Conservation (phyloP, 2,888 invertebrate species). For the Rhagium mordax region DNA sequence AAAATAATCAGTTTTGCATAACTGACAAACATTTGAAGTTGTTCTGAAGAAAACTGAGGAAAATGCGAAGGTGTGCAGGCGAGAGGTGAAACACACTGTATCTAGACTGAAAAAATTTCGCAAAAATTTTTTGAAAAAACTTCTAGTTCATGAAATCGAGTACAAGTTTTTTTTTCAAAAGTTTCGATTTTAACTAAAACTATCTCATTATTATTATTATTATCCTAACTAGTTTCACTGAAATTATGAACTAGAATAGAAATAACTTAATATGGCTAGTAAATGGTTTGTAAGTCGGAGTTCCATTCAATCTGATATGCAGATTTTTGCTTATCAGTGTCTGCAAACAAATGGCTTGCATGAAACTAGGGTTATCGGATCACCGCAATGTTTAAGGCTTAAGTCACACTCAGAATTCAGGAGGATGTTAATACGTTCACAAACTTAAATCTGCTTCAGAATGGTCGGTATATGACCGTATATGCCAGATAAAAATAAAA, state of each 20-base stretch:
- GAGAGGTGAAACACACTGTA: no score
- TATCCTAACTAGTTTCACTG: not conserved
- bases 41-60: no score
- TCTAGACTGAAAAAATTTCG: no score
- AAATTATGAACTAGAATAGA: not conserved
- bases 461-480: no score
- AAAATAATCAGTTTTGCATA: no score
- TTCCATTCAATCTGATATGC: slow-evolving; percentile 20
- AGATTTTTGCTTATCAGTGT: slow-evolving; percentile 21
- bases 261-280: not conserved
- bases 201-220: no score
- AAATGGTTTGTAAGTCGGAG: slow-evolving; percentile 10
- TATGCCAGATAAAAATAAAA: not conserved
- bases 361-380: slow-evolving; percentile 20
- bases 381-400: slow-evolving; percentile 18
- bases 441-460: not conserved
- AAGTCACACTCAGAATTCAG: slow-evolving; percentile 14
- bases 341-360: slow-evolving; percentile 22
- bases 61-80: no score
- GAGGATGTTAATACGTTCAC: slow-evolving; percentile 4
- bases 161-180: no score
- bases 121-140: no score
- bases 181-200: no score
- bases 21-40: no score
- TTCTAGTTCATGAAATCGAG: no score